Percentiles rank a stretch among this genome's conserved stretches.
phyloP scores from a whole-genome alignment of 2,797 vertebrate genomes.

The Syngnathus acus region DNA sequence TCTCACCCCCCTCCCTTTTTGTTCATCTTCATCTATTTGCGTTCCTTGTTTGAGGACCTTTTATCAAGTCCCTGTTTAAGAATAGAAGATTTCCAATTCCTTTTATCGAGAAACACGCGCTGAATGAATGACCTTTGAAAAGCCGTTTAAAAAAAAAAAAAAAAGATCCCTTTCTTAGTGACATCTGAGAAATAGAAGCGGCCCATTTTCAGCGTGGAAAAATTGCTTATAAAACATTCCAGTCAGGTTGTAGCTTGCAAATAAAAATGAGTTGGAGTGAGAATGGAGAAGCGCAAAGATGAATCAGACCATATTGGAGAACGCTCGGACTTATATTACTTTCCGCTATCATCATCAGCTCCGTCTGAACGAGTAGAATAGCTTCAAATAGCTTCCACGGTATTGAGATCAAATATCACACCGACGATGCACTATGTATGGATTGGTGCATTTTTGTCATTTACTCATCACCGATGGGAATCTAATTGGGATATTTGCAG shows the following conservation, averaged over 20 bases:
- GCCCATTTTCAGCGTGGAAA: constrained; percentile 25
- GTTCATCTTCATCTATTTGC: not conserved
- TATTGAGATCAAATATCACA: not conserved
- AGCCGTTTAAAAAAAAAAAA: not conserved
- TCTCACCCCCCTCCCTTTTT: too few relatives aligned
- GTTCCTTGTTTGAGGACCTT: not conserved
- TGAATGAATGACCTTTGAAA: constrained; percentile 23
- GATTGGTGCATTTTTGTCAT: too few relatives aligned
- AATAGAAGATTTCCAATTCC: not conserved
- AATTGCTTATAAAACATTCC: constrained; percentile 29
- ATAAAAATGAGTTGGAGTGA: constrained; percentile 7
- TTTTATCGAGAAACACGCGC: constrained; percentile 11
- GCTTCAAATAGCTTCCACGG: not conserved
- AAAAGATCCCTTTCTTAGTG: constrained; percentile 3
- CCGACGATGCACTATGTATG: too few relatives aligned
- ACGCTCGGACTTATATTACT: not conserved
- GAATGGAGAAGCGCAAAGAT: not conserved
- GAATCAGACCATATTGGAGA: not conserved
- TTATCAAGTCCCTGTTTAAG: not conserved
- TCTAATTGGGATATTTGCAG: too few relatives aligned
- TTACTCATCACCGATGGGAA: too few relatives aligned
- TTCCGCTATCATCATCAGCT: not conserved
- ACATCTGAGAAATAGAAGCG: constrained; percentile 27
- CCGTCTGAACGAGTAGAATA: not conserved
- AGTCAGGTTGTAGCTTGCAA: constrained; percentile 14